Percentiles rank a stretch among this genome's conserved stretches.
Conservation (phyloP, 2,888 invertebrate genomes). For the Nemotelus pantherinus region DNA sequence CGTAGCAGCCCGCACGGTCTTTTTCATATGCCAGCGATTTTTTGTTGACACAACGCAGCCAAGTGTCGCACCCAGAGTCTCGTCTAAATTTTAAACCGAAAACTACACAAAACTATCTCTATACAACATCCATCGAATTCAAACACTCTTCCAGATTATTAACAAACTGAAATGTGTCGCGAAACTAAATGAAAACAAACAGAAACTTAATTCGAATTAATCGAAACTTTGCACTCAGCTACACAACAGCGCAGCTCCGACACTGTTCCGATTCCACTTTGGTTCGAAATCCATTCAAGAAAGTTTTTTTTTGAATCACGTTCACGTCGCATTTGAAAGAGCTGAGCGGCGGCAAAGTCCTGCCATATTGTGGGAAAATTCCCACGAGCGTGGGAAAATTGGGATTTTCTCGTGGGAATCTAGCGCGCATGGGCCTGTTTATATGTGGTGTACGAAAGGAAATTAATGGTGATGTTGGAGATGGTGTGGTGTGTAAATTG, state of each 20-base stretch:
- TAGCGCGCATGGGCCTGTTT: constrained; percentile 25
- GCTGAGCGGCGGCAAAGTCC: constrained; percentile 43
- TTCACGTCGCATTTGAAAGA: constrained; percentile 44
- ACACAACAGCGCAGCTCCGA: constrained; percentile 41
- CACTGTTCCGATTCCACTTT: constrained; percentile 45
- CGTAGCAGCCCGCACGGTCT: not conserved
- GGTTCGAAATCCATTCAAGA: constrained; percentile 52
- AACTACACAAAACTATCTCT: constrained; percentile 6
- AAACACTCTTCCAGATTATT: not conserved
- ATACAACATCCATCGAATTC: not conserved
- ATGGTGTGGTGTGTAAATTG: not conserved
- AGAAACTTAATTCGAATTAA: constrained; percentile 28
- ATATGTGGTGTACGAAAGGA: constrained; percentile 24
- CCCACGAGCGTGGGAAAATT: constrained; percentile 60
- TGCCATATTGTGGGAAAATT: constrained; percentile 58
- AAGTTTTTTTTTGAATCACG: constrained; percentile 50
- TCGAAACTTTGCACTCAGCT: constrained; percentile 26
- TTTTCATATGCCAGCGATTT: constrained; percentile 2
- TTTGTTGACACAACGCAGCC: constrained; percentile 38
- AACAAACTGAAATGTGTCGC: constrained; percentile 23
- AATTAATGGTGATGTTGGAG: constrained; percentile 5
- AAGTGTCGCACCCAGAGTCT: constrained; percentile 11
- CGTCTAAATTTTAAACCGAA: constrained; percentile 14
- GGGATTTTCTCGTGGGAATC: constrained; percentile 55
- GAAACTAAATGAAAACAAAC: constrained; percentile 40